Base-by-base conservation (phyloP, 1,140 invertebrate species). In the Arion vulgaris region DNA sequence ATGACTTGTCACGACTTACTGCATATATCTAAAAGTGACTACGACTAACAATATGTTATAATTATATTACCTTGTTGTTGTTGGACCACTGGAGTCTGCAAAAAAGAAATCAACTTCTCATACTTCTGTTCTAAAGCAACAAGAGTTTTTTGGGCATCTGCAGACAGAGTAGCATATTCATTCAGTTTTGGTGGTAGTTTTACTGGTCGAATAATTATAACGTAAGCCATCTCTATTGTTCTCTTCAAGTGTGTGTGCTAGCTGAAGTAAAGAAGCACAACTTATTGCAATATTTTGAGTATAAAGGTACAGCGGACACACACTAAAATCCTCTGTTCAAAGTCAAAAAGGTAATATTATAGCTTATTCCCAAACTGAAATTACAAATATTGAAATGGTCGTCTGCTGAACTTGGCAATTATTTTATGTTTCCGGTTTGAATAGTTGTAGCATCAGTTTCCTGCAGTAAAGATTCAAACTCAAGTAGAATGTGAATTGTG, bases 121-220 rank as follows among this genome's bases (percentile, higher is more conserved):
- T 75, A 75, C 45, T 75, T 75, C 45, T 32, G 51, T 53, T 75
- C 45, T 34, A 75, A 11, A 11, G 2, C 28, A 17, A 19, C 73
- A 11, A 75, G n/a, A 75, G 73, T 75, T 45, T n/a, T 75, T 28
- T 75, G 73, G 32, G 45, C 45, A 4, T 75, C 73, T 49, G 73
- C 13, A 45, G 73, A 75, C 15, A 75, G 45, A 7, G n/a, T 45
- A n/a, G 39, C 4, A 32, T 75, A 49, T 41, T 38, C 36, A n/a
- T 28, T 28, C 41, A 75, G 15, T 45, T n/a, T 51, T 4, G 73
- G 73, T 75, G 73, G 73, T 45, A 9, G 39, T 45, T 49, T 45
- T 15, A 32, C 45, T 28, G 73, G 73, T 75, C 28, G 62, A 32
- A 32, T 32, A n/a, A n/a, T n/a, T n/a, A n/a, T n/a, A 66, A 66